These are phyloP conservation scores for Pteromalus puparum DNA, from an alignment of 1,140 invertebrate species.

Conservation along the genomic window DNA sequence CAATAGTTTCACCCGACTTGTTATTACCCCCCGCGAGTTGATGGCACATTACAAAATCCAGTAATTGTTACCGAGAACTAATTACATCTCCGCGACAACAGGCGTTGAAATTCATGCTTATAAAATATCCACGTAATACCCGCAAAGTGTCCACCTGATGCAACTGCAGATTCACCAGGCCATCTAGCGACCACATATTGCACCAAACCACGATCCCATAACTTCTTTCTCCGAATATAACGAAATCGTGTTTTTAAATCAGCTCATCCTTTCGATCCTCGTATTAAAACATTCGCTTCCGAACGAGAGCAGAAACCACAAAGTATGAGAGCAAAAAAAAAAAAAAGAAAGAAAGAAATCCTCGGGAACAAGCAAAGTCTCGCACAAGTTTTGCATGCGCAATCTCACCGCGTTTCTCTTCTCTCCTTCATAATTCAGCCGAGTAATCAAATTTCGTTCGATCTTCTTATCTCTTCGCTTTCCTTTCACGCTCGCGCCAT, in stretches of 20 bases:
- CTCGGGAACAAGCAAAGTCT: not conserved
- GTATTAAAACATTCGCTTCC: not conserved
- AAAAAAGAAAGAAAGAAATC: no score
- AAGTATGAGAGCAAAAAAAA: no score
- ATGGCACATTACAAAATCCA: not conserved
- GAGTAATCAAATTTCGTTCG: constrained; percentile 45
- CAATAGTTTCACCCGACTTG: not conserved
- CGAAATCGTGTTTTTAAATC: not conserved
- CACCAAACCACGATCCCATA: not conserved
- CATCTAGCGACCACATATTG: not conserved
- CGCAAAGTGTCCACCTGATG: not conserved
- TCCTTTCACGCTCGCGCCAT: constrained; percentile 19
- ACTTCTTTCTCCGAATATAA: not conserved
- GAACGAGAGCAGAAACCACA: not conserved
- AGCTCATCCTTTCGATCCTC: not conserved
- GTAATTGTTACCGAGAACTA: not conserved
- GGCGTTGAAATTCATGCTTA: not conserved
- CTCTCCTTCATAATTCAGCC: constrained; percentile 16
- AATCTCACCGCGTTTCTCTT: not conserved
- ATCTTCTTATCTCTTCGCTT: constrained; percentile 41
- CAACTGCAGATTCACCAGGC: not conserved
- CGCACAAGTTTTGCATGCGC: constrained; percentile 11
- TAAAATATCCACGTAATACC: not conserved
- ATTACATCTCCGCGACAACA: not conserved
- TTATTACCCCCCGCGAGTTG: not conserved